Evolutionary conservation across 1,140 invertebrate species (phyloP), one percentile per base, ranked within the genome.

Genomic region (Orchesella cincta): DNA sequence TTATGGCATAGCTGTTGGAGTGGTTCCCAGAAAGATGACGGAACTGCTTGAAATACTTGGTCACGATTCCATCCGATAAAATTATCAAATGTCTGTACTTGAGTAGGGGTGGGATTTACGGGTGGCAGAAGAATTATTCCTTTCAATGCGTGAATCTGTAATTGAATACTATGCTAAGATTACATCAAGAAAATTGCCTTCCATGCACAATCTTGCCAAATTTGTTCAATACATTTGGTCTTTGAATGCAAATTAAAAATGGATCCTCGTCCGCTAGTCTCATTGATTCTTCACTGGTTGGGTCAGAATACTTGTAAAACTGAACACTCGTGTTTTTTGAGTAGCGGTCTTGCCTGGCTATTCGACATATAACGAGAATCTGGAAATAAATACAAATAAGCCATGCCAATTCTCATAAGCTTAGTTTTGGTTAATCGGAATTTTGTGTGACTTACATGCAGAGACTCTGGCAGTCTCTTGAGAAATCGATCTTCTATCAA

Each of bases 141-240:
- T 67, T 67, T 67, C n/a, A 12, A 31, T 31, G 62, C 33, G 23
- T 67, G 62, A 29, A 67, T 3, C 62, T 67, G 12, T 31, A 16
- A 23, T 12, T 12, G 39, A 46, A 46, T 46, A 8, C 20, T 46
- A n/a, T n/a, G n/a, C n/a, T n/a, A n/a, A n/a, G n/a, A n/a, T n/a
- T n/a, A n/a, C n/a, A n/a, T n/a, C n/a, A n/a, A n/a, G n/a, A n/a
- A n/a, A n/a, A n/a, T n/a, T n/a, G n/a, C n/a, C n/a, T n/a, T n/a
- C n/a, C n/a, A n/a, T n/a, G n/a, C n/a, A n/a, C n/a, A n/a, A n/a
- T n/a, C n/a, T n/a, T n/a, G n/a, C n/a, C n/a, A n/a, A n/a, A n/a
- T n/a, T n/a, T n/a, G n/a, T 67, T 33, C 33, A 12, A 12, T 67
- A 67, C 62, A 29, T 67, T 67, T 31, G 62, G 62, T 67, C 62